Percentiles rank a stretch among this genome's conserved stretches.
phyloP scores from a whole-genome alignment of 2,888 invertebrate species.

The Calameuta idolon region DNA sequence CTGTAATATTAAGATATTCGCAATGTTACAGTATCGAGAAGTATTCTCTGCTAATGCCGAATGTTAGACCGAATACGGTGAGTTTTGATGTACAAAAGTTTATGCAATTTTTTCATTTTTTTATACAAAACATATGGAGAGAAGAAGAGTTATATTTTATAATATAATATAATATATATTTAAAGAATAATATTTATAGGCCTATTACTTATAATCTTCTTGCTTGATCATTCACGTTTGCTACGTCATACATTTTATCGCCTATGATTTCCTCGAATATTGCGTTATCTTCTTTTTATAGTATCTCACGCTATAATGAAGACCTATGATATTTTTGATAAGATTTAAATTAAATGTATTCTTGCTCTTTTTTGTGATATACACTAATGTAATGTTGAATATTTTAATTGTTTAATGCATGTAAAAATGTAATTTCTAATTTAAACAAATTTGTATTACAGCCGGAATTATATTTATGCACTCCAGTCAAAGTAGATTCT shows the following conservation, averaged over 20 bases:
- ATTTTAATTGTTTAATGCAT: background rate
- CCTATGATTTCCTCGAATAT: background rate
- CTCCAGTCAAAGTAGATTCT: slow-evolving; percentile 86
- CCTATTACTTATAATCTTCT: background rate
- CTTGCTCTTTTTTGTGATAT: background rate
- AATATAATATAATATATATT: background rate
- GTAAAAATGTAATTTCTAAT: background rate
- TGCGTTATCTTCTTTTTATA: background rate
- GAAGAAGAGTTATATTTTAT: background rate
- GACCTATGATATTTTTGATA: background rate
- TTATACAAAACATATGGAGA: background rate
- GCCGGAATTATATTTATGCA: slow-evolving; percentile 93
- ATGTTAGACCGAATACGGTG: slow-evolving; percentile 83
- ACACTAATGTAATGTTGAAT: background rate
- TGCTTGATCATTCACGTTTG: background rate
- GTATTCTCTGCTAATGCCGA: slow-evolving; percentile 85
- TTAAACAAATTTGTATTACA: slow-evolving; percentile 64
- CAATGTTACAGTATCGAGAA: slow-evolving; percentile 64
- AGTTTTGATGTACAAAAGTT: slow-evolving; percentile 57
- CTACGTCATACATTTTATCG: background rate
- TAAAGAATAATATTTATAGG: background rate
- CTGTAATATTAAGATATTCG: slow-evolving; percentile 21
- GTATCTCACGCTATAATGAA: background rate
- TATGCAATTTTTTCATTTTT: background rate
- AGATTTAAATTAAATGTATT: background rate